phyloP scores from a whole-genome alignment of 1,140 invertebrate genomes.

The Helicoverpa zea region DNA sequence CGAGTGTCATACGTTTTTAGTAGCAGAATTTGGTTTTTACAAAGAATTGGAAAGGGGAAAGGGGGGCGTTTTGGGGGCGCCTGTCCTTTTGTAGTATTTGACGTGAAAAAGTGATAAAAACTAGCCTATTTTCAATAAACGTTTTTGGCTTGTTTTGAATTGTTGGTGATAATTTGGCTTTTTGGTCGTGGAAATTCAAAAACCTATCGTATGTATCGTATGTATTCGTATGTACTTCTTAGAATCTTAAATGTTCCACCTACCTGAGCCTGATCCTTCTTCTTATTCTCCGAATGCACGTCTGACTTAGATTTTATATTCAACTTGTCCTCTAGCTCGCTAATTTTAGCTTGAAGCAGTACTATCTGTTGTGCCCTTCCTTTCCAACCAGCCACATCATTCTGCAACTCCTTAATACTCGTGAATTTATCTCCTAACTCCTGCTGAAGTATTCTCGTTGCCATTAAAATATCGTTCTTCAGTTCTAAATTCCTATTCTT shows the following conservation, averaged over 20 bases:
- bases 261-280: slow-evolving; percentile 76
- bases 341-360: slow-evolving; percentile 89
- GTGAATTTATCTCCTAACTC: slow-evolving; percentile 89
- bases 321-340: slow-evolving; percentile 88
- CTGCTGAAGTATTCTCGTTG: slow-evolving; percentile 89
- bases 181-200: too few species aligned
- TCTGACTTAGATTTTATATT: slow-evolving; percentile 72
- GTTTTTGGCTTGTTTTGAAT: too few species aligned
- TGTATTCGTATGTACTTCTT: too few species aligned
- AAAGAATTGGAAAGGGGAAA: too few species aligned
- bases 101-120: too few species aligned
- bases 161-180: too few species aligned
- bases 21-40: too few species aligned
- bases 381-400: slow-evolving; percentile 88
- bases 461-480: slow-evolving; percentile 89
- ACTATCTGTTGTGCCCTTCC: slow-evolving; percentile 91
- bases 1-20: too few species aligned
- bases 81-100: too few species aligned
- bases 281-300: slow-evolving; percentile 69
- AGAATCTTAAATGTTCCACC: neutral
- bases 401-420: slow-evolving; percentile 83
- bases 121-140: too few species aligned
- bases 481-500: slow-evolving; percentile 89
- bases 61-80: too few species aligned
- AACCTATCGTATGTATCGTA: too few species aligned